Percentiles rank a stretch among this genome's conserved stretches.
Evolutionary conservation across 1,140 invertebrate species (phyloP).

Genomic region (Riptortus pedestris): DNA sequence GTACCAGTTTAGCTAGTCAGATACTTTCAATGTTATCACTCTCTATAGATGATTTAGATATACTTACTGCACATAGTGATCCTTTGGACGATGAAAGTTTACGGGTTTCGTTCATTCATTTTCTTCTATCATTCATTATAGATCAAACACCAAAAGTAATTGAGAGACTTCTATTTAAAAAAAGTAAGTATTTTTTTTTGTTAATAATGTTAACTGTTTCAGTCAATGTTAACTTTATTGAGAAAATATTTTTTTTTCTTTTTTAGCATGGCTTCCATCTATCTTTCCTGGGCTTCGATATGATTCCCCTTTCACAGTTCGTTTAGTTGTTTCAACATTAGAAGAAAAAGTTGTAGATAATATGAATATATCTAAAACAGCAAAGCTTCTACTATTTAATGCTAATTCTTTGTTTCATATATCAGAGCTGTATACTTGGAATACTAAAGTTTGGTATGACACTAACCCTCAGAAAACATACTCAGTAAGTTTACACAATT

Average conservation of each 20-base stretch:
- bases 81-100: not conserved
- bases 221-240: not conserved
- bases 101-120: constrained; percentile 1
- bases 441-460: not conserved
- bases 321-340: not conserved
- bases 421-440: not conserved
- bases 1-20: not conserved
- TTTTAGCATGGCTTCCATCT: constrained; percentile 2
- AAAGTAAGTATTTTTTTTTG: not conserved
- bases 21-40: not conserved
- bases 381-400: constrained; percentile 6
- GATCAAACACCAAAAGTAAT: not conserved
- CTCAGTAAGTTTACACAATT: not conserved
- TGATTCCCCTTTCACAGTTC: not conserved
- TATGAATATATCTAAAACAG: not conserved
- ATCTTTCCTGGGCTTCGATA: constrained; percentile 8
- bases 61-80: not conserved
- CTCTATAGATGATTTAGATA: not conserved
- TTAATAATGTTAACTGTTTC: not conserved
- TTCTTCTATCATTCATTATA: not conserved
- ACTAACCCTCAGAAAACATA: not conserved
- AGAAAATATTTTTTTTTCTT: not conserved
- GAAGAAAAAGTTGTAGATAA: constrained; percentile 2
- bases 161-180: constrained; percentile 1
- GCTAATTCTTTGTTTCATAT: not conserved